Evolutionary conservation across 64 coral and sea anemone species (phyloP).

Genomic region (Montipora sp.): DNA sequence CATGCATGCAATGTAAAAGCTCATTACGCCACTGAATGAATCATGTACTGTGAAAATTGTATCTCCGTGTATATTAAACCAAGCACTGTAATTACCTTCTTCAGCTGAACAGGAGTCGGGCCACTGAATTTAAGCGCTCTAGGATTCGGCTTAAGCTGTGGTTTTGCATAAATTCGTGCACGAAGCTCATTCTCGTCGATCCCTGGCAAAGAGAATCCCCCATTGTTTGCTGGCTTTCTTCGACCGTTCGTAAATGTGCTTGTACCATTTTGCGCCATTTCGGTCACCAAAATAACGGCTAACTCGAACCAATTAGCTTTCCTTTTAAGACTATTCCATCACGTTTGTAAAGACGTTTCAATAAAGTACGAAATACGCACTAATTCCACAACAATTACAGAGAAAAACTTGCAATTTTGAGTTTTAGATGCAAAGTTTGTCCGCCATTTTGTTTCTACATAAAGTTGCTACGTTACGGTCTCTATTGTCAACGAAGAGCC

Average conservation of each 20-base stretch:
- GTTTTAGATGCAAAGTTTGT: slow-evolving; percentile 3
- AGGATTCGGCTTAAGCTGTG: slow-evolving; percentile 85
- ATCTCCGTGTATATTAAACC: too few species aligned
- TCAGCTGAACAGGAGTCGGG: slow-evolving; percentile 87
- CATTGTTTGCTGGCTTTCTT: slow-evolving; percentile 81
- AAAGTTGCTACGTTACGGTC: slow-evolving; percentile 75
- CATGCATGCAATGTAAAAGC: too few species aligned
- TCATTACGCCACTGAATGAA: too few species aligned
- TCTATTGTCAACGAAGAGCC: slow-evolving; percentile 48
- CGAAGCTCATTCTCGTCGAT: slow-evolving; percentile 93
- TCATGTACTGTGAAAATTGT: too few species aligned
- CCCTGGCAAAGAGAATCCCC: slow-evolving; percentile 82
- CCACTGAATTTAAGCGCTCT: slow-evolving; percentile 94
- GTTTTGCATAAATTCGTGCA: slow-evolving; percentile 90
- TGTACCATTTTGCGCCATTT: slow-evolving; percentile 79
- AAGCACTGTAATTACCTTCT: slow-evolving; percentile 64
- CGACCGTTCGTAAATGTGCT: slow-evolving; percentile 68
- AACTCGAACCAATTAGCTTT: not conserved
- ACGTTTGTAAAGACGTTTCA: not conserved
- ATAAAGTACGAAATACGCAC: not conserved
- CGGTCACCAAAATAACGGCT: slow-evolving; percentile 10
- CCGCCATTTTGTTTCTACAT: slow-evolving; percentile 75
- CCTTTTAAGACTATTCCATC: not conserved
- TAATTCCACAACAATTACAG: not conserved
- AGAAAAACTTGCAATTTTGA: not conserved